Evolutionary conservation across 2,888 invertebrate species (phyloP), one percentile per base, ranked within the genome.

Genomic region (Sarcophaga carnaria): DNA sequence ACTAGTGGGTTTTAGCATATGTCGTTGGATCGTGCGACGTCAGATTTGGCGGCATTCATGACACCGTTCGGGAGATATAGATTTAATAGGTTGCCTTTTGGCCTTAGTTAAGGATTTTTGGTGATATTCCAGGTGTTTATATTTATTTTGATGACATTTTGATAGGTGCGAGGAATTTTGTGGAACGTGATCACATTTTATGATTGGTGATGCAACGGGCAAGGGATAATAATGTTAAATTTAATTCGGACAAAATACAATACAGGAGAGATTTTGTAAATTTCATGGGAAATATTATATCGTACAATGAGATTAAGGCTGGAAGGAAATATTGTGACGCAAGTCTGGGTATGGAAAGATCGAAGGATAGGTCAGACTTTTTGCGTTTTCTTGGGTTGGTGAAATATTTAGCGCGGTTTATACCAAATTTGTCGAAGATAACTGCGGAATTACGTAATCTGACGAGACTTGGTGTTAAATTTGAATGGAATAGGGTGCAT

Each of bases 161-260:
- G 5, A 60, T 71, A 25, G n/a, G 59, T 11, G 71, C 27, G n/a
- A 17, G 2, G 4, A n/a, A 20, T 59, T 54, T 27, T 17, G 59
- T 59, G 8, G 71, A 71, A 17, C 37, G 60, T 59, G 71, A 71
- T 71, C 14, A 10, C 17, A 71, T 59, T 2, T 27, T 71, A 11
- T 1, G 4, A 11, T 4, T 60, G 10, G 5, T 71, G 3, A 59
- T 71, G 63, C 27, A 37, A 14, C 54, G 27, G 27, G 59, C 69
- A 49, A 49, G 22, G 20, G 47, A 75, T 45, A 80, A 77, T 71
- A 67, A 71, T 62, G 60, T 80, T 45, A 75, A 75, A 49, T 76
- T 82, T 72, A 87, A 88, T 45, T 20, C 66, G 3, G 22, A 45
- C 0, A 89, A 88, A 59, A 74, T 88, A 60, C 76, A 83, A 85